Percentiles rank a stretch among this genome's conserved stretches.
phyloP scores from a whole-genome alignment of 1,140 invertebrate species.

The Pinna nobilis region DNA sequence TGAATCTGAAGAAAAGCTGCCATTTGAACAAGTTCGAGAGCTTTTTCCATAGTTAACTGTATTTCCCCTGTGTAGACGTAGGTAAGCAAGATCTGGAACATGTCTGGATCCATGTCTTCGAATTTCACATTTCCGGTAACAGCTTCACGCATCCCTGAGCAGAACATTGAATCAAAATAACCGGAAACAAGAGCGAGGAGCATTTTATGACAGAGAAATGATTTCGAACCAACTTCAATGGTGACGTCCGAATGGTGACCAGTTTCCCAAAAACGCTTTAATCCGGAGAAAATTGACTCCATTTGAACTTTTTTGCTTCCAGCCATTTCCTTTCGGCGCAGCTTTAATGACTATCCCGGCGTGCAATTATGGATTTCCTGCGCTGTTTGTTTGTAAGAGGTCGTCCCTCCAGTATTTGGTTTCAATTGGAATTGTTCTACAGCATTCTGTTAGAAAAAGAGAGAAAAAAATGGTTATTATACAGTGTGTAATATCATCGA shows the following conservation, averaged over 20 bases:
- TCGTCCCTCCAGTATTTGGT: no score
- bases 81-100: constrained; percentile 59
- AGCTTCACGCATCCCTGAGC: constrained; percentile 67
- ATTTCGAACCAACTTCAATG: constrained; percentile 50
- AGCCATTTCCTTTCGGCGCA: no score
- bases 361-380: no score
- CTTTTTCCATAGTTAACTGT: constrained; percentile 57
- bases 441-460: no score
- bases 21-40: constrained; percentile 60
- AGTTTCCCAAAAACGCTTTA: constrained; percentile 40
- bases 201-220: constrained; percentile 54
- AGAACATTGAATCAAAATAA: constrained; percentile 62
- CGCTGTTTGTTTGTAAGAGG: no score
- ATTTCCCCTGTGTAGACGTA: constrained; percentile 63
- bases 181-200: constrained; percentile 51
- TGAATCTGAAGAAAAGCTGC: constrained; percentile 64
- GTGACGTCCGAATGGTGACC: constrained; percentile 52
- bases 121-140: constrained; percentile 63
- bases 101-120: constrained; percentile 60
- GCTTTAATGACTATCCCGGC: no score
- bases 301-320: constrained; percentile 4
- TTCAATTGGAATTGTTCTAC: no score
- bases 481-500: no score
- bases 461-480: no score
- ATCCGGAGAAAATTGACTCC: constrained; percentile 42